phyloP scores from a whole-genome alignment of 2,888 invertebrate genomes.

The Prostheceraeus crozeri region DNA sequence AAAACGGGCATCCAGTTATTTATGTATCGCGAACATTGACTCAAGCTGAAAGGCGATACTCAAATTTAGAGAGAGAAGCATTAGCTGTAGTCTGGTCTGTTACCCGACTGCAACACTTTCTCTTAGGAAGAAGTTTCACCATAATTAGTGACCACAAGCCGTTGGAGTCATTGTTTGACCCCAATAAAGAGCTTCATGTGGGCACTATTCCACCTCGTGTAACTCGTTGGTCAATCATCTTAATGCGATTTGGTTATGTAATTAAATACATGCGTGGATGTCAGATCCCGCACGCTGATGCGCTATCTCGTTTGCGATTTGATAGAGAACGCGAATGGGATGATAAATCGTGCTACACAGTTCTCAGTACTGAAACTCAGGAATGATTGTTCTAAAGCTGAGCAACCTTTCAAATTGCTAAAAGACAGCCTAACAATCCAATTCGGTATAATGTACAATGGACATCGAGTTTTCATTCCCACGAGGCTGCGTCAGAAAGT shows the following conservation, averaged over 20 bases:
- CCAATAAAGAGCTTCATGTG: neutral
- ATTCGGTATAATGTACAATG: no score
- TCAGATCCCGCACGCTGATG: slow-evolving; percentile 37
- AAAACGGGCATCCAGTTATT: slow-evolving; percentile 36
- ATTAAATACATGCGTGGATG: slow-evolving; percentile 32
- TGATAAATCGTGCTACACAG: no score
- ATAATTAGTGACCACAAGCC: slow-evolving; percentile 29
- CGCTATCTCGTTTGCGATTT: slow-evolving; percentile 26
- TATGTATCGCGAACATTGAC: slow-evolving; percentile 33
- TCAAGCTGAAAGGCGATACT: slow-evolving; percentile 28
- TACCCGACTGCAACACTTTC: slow-evolving; percentile 30
- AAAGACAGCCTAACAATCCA: no score
- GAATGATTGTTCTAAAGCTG: no score
- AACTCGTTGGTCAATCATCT: slow-evolving; percentile 26
- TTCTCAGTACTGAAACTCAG: no score
- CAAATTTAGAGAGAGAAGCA: slow-evolving; percentile 35
- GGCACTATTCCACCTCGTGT: slow-evolving; percentile 24
- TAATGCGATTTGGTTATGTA: slow-evolving; percentile 32
- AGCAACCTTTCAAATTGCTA: no score
- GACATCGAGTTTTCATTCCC: no score
- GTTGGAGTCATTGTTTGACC: slow-evolving; percentile 24
- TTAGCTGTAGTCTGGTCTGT: slow-evolving; percentile 34
- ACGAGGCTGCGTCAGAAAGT: no score
- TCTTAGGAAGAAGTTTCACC: slow-evolving; percentile 30
- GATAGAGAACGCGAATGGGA: no score